Conservation (phyloP, 1,140 invertebrate genomes). For the Calliphora vicina region DNA sequence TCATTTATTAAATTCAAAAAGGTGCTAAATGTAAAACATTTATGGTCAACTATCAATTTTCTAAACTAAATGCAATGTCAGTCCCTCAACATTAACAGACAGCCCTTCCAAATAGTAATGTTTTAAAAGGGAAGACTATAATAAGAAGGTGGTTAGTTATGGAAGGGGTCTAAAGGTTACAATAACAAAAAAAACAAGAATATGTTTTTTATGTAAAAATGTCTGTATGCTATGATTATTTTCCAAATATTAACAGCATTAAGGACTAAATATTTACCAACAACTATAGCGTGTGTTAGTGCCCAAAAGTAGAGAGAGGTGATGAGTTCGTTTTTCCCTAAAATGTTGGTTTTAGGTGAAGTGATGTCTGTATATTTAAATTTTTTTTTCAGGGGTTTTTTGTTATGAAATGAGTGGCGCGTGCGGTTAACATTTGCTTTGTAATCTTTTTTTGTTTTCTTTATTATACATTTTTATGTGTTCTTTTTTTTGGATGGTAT, state of each 20-base stretch:
- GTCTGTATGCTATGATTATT: constrained; percentile 2
- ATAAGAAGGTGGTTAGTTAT: no score
- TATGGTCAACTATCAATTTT: not conserved
- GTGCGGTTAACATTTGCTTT: constrained; percentile 22
- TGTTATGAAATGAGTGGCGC: constrained; percentile 10
- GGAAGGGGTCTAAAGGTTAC: no score
- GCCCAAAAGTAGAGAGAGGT: not conserved
- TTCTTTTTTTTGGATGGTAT: constrained; percentile 6
- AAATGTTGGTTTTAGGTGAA: not conserved
- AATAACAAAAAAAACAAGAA: no score
- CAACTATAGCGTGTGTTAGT: not conserved
- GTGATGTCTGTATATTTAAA: not conserved
- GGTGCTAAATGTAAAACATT: not conserved
- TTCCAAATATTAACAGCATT: not conserved
- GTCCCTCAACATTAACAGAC: not conserved
- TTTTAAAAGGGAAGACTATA: no score
- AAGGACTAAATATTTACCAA: no score
- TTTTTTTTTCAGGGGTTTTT: not conserved
- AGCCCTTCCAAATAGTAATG: no score
- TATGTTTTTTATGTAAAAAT: not conserved
- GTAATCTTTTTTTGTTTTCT: constrained; percentile 22
- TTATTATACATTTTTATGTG: not conserved
- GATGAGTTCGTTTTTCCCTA: not conserved
- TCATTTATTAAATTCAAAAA: not conserved
- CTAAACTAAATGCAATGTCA: not conserved